Conservation (phyloP, 2,888 invertebrate genomes). For the Leuctra nigra region DNA sequence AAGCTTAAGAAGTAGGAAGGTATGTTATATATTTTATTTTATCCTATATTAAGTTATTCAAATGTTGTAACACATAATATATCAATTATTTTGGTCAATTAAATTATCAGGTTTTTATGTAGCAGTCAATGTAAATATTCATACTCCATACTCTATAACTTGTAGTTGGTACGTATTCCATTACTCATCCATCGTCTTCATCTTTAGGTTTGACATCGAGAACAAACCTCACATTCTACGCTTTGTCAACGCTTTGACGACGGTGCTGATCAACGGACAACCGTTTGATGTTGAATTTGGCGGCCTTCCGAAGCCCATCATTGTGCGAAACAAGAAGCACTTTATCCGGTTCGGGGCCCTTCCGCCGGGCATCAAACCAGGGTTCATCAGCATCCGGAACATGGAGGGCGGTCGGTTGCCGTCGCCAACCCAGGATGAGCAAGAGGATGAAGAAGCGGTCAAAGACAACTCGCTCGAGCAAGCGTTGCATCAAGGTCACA, state of each 20-base stretch:
- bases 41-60: no score
- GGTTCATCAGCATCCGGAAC: constrained; percentile 58
- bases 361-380: constrained; percentile 65
- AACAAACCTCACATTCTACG: constrained; percentile 66
- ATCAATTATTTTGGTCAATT: no score
- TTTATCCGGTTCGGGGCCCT: constrained; percentile 75
- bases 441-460: constrained; percentile 35
- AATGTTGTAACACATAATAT: no score
- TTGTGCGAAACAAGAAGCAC: constrained; percentile 66
- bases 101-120: no score
- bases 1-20: no score
- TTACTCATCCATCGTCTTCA: no score
- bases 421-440: constrained; percentile 32
- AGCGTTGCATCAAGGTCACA: no score
- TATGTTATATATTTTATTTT: no score
- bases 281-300: constrained; percentile 71
- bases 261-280: constrained; percentile 71
- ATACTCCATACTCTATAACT: neutral
- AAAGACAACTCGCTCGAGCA: no score
- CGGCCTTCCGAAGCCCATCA: constrained; percentile 72
- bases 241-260: constrained; percentile 70
- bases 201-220: constrained; percentile 55
- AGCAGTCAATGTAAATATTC: no score
- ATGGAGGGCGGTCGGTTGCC: constrained; percentile 58
- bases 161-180: neutral